phyloP scores from a whole-genome alignment of 2,888 invertebrate species.

The Melieria picta region DNA sequence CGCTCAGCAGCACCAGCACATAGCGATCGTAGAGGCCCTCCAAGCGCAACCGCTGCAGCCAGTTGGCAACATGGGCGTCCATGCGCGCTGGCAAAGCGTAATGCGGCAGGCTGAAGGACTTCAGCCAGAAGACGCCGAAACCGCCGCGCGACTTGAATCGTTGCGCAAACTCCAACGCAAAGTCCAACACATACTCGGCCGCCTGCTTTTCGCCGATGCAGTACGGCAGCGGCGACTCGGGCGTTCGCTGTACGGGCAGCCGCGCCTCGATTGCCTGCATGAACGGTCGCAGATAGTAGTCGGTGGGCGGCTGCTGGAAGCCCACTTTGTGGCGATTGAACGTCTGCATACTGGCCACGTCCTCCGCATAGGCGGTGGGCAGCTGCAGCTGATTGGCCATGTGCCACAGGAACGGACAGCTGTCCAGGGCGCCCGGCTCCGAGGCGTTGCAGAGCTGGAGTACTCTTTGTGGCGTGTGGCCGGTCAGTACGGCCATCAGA shows the following conservation, averaged over 20 bases:
- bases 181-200: conserved; percentile 74
- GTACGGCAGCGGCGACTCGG: conserved; percentile 67
- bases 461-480: not conserved
- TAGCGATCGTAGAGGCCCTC: conserved; percentile 69
- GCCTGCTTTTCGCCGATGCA: conserved; percentile 71
- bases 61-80: conserved; percentile 70
- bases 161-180: conserved; percentile 72
- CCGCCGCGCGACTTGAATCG: conserved; percentile 71
- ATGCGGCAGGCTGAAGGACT: conserved; percentile 76
- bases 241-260: conserved; percentile 61
- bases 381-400: conserved; percentile 75
- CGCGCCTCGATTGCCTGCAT: conserved; percentile 73
- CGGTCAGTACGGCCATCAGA: conserved; percentile 13
- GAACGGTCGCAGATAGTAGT: conserved; percentile 81
- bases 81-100: conserved; percentile 72
- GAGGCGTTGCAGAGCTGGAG: not conserved
- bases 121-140: conserved; percentile 81
- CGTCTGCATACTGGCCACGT: conserved; percentile 75
- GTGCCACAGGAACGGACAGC: conserved; percentile 80
- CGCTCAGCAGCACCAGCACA: conserved; percentile 77
- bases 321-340: conserved; percentile 73
- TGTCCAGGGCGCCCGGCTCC: conserved; percentile 70
- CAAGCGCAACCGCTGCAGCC: conserved; percentile 69
- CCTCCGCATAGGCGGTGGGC: conserved; percentile 81
- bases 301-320: conserved; percentile 77